Base-by-base conservation (phyloP, 2,113 vertebrate species). In the Mirounga angustirostris region DNA sequence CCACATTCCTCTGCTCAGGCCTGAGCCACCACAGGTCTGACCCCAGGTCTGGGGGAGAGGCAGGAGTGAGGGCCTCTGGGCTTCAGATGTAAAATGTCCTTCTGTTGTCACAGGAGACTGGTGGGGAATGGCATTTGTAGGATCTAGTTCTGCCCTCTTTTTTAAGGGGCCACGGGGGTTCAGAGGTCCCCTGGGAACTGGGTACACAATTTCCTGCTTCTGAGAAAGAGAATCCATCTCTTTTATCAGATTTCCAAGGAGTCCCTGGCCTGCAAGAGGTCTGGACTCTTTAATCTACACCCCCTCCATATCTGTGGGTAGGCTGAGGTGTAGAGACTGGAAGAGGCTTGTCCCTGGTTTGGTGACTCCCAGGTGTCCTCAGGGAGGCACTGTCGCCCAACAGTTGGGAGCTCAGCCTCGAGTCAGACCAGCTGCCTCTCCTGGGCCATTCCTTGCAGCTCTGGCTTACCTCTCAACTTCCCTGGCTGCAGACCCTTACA, bases 321-420 rank as follows among this genome's bases (percentile, higher is more conserved):
- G 5, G 52, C 30, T 0, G 12, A 76, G 43, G 33, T 7, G 7
- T 12, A 79, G 63, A 40, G 76, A 76, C 33, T 8, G 1, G 46
- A 81, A 65, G 50, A 74, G 56, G 11, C 18, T 63, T 59, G 63
- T 69, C 15, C 9, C 11, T 1, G n/a, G 40, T 89, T 12, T 43
- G 63, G 71, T 59, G 50, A 52, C 13, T 15, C 56, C 24, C 14
- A 0, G 59, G 52, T 11, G n/a, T 92, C 93, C 93, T 93, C 76
- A 58, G 69, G 61, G 94, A 36, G 92, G 98, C 56, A 80, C 46
- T 94, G 73, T 43, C 7, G n/a, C 46, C 76, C 86, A 79, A 54
- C 50, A n/a, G 43, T 18, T 73, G 82, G 12, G 58, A 92, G 74
- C 81, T 61, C 8, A 54, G 58, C 52, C 3, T 19, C 2, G 11